Conservation (phyloP, 92 coral and sea anemone genomes). For the Heteractis magnifica region DNA sequence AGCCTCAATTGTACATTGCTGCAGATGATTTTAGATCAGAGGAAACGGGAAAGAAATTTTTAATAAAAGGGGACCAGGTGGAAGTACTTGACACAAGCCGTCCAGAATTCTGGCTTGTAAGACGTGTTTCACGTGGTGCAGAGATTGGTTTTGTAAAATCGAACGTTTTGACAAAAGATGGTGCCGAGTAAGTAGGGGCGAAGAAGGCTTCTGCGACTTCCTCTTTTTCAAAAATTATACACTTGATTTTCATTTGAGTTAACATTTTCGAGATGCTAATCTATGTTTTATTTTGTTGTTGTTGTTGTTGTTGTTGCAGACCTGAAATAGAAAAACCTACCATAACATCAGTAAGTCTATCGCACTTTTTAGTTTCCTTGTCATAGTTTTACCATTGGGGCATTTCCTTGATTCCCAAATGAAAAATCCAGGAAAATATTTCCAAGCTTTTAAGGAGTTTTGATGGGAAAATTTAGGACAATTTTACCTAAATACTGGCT, state of each 20-base stretch:
- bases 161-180: constrained; percentile 69
- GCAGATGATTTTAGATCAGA: constrained; percentile 79
- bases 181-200: constrained; percentile 64
- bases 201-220: not conserved
- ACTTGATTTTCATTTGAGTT: not conserved
- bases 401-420: too few species aligned
- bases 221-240: too few species aligned
- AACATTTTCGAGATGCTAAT: not conserved
- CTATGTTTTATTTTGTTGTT: not conserved
- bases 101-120: constrained; percentile 94
- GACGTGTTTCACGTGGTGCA: constrained; percentile 95
- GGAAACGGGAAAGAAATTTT: constrained; percentile 92
- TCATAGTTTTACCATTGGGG: not conserved
- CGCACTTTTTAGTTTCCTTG: not conserved
- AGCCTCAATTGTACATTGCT: constrained; percentile 80
- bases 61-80: constrained; percentile 83
- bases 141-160: constrained; percentile 93
- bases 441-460: not conserved
- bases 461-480: not conserved
- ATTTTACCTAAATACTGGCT: too few species aligned
- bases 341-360: not conserved
- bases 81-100: constrained; percentile 96
- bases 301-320: not conserved
- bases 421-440: too few species aligned
- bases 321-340: not conserved